Conservation (phyloP, 2,113 vertebrate genomes). For the Leptosomus discolor region DNA sequence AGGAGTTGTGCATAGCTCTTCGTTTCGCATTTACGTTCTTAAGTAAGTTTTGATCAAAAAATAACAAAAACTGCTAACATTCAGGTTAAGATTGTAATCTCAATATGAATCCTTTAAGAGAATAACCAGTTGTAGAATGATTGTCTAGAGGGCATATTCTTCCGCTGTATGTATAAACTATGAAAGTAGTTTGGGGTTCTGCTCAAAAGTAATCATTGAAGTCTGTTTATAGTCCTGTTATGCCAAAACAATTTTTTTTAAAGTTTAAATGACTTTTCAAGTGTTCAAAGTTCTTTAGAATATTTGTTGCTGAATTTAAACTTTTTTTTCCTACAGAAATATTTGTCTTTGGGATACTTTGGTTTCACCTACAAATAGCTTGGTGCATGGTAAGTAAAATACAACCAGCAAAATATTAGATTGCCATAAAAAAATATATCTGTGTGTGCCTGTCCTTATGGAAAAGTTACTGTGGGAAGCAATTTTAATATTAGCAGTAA, state of each 20-base stretch:
- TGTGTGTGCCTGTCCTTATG: neutral
- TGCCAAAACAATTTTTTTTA: neutral
- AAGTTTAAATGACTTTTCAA: neutral
- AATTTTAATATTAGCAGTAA: neutral
- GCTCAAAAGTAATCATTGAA: neutral
- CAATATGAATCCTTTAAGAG: neutral
- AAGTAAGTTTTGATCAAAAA: neutral
- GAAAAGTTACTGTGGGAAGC: neutral
- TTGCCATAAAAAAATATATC: neutral
- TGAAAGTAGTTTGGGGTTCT: neutral
- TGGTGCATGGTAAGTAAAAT: slow-evolving; percentile 87
- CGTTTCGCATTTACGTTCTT: neutral
- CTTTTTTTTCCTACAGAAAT: slow-evolving; percentile 78
- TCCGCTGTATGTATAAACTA: neutral
- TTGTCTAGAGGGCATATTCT: neutral
- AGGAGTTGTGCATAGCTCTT: neutral
- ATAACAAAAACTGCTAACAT: neutral
- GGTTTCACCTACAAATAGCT: slow-evolving; percentile 86
- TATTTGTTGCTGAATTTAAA: neutral
- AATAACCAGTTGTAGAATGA: neutral
- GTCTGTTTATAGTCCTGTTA: neutral
- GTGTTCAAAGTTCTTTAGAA: neutral
- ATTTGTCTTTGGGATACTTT: slow-evolving; percentile 97
- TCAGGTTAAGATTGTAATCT: neutral
- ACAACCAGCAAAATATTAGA: neutral